Evolutionary conservation across 2,888 invertebrate species (phyloP).

Genomic region (Pedicia rivosa): DNA sequence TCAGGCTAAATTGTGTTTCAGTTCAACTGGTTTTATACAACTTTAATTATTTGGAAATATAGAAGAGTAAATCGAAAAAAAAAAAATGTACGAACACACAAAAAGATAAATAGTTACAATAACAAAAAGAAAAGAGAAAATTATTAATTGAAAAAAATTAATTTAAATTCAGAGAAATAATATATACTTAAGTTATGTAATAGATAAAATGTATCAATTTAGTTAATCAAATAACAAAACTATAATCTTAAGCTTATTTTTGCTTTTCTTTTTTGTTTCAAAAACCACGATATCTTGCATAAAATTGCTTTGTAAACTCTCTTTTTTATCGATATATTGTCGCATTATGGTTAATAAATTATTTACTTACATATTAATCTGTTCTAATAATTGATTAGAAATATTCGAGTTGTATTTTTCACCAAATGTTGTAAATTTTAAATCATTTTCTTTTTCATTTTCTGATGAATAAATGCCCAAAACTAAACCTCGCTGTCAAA

Average conservation of each 20-base stretch:
- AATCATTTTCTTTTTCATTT: not conserved
- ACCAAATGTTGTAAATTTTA: slow-evolving; percentile 4
- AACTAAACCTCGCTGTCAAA: slow-evolving; percentile 3
- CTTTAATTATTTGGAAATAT: not conserved
- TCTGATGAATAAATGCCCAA: slow-evolving; percentile 4
- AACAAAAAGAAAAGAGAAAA: not conserved
- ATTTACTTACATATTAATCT: slow-evolving; percentile 6
- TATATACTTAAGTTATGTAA: too few species aligned
- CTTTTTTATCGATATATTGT: too few species aligned
- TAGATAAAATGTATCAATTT: too few species aligned
- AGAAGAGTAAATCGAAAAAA: not conserved
- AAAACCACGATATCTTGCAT: too few species aligned
- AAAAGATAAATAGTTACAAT: not conserved
- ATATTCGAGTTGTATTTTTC: slow-evolving; percentile 3
- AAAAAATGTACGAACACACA: not conserved
- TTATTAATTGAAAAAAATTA: too few species aligned
- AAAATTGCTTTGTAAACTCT: too few species aligned
- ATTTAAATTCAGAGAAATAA: too few species aligned
- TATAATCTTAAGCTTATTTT: too few species aligned
- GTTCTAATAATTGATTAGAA: slow-evolving; percentile 5
- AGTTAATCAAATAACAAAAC: too few species aligned
- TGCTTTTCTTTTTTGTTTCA: not conserved
- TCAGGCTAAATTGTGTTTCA: not conserved
- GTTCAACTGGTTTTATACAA: not conserved
- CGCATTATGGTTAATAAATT: too few species aligned